phyloP scores from a whole-genome alignment of 23 tunicate genomes.

The Halocynthia roretzi region DNA sequence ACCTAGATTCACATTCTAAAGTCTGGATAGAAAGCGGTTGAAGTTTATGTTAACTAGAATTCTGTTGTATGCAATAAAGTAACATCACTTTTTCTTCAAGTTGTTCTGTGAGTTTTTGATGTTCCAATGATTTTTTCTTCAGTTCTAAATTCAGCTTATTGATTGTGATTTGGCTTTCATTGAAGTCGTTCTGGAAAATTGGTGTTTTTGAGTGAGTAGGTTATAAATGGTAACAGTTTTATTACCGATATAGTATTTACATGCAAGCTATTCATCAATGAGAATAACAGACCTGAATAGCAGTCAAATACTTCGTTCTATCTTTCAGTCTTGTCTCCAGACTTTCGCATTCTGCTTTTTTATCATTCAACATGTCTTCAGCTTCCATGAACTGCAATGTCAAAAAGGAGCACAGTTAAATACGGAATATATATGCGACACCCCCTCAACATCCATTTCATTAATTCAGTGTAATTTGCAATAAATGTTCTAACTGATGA shows the following conservation, averaged over 20 bases:
- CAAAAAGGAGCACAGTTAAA: not conserved
- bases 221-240: no score
- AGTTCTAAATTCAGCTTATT: not conserved
- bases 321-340: constrained; percentile 57
- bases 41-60: not conserved
- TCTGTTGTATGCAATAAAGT: no score
- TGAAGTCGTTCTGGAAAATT: no score
- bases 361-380: constrained; percentile 46
- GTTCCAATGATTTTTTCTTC: constrained; percentile 14
- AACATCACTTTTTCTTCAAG: not conserved
- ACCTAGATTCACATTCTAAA: constrained; percentile 4
- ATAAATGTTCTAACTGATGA: not conserved
- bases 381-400: constrained; percentile 46
- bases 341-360: constrained; percentile 41
- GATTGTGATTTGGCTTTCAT: not conserved
- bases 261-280: not conserved
- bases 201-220: no score
- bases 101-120: not conserved
- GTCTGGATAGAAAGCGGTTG: not conserved
- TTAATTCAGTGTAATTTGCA: not conserved
- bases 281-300: constrained; percentile 31
- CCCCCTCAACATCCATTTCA: no score
- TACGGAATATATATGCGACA: no score
- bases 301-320: constrained; percentile 30
- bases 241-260: no score